These are phyloP conservation scores for Sinocyclocheilus maitianheensis DNA, from an alignment of 2,113 vertebrate genomes.

Conservation along the genomic window DNA sequence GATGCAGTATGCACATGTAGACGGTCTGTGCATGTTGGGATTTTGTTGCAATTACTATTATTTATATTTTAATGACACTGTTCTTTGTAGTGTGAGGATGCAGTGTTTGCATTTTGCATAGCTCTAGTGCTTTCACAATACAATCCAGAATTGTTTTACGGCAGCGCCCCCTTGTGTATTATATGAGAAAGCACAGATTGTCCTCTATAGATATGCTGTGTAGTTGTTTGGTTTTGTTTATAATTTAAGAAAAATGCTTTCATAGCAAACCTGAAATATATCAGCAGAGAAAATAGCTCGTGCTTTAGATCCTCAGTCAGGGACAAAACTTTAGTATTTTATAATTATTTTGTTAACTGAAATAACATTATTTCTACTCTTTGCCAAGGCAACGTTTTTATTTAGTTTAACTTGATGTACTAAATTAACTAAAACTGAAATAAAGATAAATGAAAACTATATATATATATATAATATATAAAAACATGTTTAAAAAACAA, in stretches of 20 bases:
- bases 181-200: neutral
- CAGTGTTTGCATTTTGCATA: neutral
- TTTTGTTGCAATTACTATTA: conserved; percentile 5
- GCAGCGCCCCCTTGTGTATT: conserved; percentile 15
- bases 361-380: neutral
- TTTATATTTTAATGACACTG: neutral
- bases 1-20: neutral
- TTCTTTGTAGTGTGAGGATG: neutral
- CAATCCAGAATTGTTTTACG: neutral
- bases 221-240: neutral
- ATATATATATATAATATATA: neutral
- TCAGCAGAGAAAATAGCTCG: neutral
- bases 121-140: neutral
- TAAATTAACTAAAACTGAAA: neutral
- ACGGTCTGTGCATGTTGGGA: neutral
- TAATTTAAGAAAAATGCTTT: neutral
- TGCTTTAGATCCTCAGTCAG: neutral
- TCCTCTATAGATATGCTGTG: neutral
- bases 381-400: neutral
- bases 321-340: neutral
- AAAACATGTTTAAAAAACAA: too few species aligned
- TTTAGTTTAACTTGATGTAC: neutral
- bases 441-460: neutral
- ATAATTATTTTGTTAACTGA: neutral
- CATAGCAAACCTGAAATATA: neutral